A percentile compares a stretch with the other conserved stretches of the same genome.
phyloP scores from a whole-genome alignment of 2,113 vertebrate species.

The Helogale parvula region DNA sequence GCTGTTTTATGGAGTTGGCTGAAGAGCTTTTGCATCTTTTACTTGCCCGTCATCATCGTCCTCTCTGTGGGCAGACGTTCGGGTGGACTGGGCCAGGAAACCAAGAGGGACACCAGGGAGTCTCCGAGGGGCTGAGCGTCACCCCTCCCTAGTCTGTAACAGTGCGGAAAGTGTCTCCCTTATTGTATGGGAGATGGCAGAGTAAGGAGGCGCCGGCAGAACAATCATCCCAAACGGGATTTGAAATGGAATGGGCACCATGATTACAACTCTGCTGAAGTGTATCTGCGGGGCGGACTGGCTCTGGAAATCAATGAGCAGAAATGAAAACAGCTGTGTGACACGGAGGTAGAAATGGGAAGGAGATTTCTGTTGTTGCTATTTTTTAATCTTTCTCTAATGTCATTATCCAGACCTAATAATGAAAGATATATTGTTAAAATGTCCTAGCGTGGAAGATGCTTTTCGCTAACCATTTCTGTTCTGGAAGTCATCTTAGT shows the following conservation, averaged over 20 bases:
- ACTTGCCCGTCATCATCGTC: neutral
- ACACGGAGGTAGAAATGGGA: neutral
- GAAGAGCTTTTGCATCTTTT: neutral
- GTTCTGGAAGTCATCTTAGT: neutral
- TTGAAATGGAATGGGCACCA: neutral
- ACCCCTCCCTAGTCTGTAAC: neutral
- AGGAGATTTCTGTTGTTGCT: neutral
- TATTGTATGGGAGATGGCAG: neutral
- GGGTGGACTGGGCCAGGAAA: neutral
- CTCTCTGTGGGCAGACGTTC: neutral
- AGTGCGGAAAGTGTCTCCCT: neutral
- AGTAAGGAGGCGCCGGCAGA: neutral
- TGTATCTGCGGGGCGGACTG: neutral
- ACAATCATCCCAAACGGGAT: neutral
- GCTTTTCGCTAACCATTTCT: neutral
- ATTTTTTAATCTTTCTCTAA: neutral
- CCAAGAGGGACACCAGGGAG: neutral
- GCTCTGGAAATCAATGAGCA: constrained; percentile 43
- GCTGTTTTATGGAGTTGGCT: neutral
- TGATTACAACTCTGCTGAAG: constrained; percentile 44
- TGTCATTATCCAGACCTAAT: neutral
- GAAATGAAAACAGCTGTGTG: neutral
- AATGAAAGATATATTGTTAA: neutral
- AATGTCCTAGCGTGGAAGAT: neutral
- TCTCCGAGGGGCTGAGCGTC: fast-evolving